Evolutionary conservation across 2,113 vertebrate species (phyloP).

Genomic region (Alouatta palliata): DNA sequence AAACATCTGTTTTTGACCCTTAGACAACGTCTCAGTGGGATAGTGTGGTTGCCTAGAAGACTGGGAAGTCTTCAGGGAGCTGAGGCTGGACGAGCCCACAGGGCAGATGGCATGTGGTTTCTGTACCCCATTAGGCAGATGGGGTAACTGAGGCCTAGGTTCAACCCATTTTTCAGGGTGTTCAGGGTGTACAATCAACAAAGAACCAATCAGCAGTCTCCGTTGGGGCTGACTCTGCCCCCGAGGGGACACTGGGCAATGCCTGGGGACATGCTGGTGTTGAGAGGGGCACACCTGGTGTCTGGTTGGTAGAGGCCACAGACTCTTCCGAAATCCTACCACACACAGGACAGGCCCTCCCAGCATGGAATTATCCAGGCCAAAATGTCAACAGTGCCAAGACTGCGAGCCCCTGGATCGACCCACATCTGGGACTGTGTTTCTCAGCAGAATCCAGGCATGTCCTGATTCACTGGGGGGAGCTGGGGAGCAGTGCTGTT

Average conservation of each 20-base stretch:
- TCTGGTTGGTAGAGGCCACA: not conserved
- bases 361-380: not conserved
- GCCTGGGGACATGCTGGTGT: not conserved
- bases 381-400: not conserved
- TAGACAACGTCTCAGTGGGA: not conserved
- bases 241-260: not conserved
- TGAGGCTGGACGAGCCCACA: not conserved
- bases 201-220: not conserved
- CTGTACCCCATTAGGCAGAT: not conserved
- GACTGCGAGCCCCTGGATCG: not conserved
- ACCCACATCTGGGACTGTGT: not conserved
- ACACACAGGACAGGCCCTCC: not conserved
- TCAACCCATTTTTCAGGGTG: not conserved
- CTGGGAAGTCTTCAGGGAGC: not conserved
- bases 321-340: not conserved
- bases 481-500: not conserved
- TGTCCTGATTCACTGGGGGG: not conserved
- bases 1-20: not conserved
- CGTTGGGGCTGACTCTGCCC: not conserved
- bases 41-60: not conserved
- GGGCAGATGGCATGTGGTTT: not conserved
- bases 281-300: not conserved
- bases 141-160: not conserved
- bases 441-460: not conserved
- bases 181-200: rapidly evolving